phyloP scores from a whole-genome alignment of 2,797 vertebrate species.

The Pteropus rufus region DNA sequence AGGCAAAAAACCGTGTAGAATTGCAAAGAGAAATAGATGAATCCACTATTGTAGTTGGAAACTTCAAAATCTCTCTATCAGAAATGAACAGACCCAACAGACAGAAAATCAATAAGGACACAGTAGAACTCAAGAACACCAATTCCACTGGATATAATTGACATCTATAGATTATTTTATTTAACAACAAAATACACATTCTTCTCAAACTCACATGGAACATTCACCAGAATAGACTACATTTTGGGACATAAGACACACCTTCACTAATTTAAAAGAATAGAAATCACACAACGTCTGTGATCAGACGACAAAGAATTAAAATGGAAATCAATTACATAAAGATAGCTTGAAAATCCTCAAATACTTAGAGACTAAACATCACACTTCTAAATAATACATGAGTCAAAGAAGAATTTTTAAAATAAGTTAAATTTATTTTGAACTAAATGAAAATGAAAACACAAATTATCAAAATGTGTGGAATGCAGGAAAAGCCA shows the following conservation, averaged over 20 bases:
- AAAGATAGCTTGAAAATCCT: background rate
- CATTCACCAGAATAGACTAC: background rate
- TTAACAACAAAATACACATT: background rate
- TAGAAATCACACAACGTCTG: background rate
- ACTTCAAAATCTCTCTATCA: background rate
- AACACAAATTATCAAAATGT: background rate
- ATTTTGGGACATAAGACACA: background rate
- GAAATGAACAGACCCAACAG: background rate
- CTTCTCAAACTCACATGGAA: background rate
- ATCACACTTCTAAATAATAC: background rate
- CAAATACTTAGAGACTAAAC: background rate
- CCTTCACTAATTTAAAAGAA: background rate
- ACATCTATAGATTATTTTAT: background rate
- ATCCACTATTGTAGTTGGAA: background rate
- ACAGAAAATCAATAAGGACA: background rate
- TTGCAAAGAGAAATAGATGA: background rate
- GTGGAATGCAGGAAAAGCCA: background rate
- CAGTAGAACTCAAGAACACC: background rate
- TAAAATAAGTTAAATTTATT: background rate
- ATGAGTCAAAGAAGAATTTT: background rate
- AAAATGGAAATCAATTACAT: background rate
- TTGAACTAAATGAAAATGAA: background rate
- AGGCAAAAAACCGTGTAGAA: background rate
- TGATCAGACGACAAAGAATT: background rate
- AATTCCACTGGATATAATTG: background rate